Base-by-base conservation (phyloP, 2,888 invertebrate genomes). In the Oasisia sp. region DNA sequence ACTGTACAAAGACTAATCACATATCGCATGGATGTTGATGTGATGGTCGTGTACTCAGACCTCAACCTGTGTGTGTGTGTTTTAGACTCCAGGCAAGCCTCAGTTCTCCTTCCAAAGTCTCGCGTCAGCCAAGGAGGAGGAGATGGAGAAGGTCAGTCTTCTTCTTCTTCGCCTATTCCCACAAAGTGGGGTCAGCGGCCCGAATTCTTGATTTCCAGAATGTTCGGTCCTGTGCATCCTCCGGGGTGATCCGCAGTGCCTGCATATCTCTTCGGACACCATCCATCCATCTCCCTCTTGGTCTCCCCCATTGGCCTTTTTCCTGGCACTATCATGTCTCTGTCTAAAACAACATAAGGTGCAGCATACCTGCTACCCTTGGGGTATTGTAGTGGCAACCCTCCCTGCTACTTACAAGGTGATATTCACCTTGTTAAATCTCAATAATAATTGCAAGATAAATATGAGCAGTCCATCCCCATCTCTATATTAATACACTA, bases 21-120 rank as follows among this genome's bases (percentile, higher is more conserved):
- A 74, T 19, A 74, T 27, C 74, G 7, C 27, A 50, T 50, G 7
- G 8, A 8, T 74, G 14, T 74, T 27, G 74, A 7, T 74, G n/a
- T 74, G 58, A 58, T 58, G 45, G n/a, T 74, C 3, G 14, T 74
- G 74, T 14, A 27, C n/a, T 27, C 2, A 27, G 74, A 74, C n/a
- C n/a, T n/a, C 27, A 19, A 19, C 14, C 7, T 27, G 27, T 27
- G n/a, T 74, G 58, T 5, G 5, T 58, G 74, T 74, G 74, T 50
- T 91, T 50, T 93, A 56, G 95, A 93, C 94, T 1, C 93, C 94
- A 38, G 95, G 95, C 11, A 95, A 95, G 92, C 95, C 95, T 14
- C 95, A 95, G 94, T 95, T 95, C 92, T 94, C 94, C 89, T 95
- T 95, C 94, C 95, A 95, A 92, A 93, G 92, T 19, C 74, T 74